These are phyloP conservation scores for Drosophila prostipennis DNA, from an alignment of 2,888 invertebrate genomes.

Conservation along the genomic window DNA sequence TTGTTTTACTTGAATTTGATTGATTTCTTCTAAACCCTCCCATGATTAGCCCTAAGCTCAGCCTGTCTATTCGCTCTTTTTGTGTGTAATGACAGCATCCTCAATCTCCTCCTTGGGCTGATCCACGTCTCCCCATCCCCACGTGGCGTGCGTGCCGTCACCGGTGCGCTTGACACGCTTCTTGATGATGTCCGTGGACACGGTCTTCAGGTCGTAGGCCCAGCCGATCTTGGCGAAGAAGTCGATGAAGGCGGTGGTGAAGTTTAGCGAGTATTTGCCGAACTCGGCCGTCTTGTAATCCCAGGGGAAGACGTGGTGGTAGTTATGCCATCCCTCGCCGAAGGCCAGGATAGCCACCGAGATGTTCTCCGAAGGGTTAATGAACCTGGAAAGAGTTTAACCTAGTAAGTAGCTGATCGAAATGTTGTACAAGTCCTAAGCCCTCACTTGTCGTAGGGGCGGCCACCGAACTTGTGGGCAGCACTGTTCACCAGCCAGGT, in stretches of 20 bases:
- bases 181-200: conserved; percentile 88
- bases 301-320: conserved; percentile 93
- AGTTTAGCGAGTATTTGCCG: conserved; percentile 89
- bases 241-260: conserved; percentile 91
- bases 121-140: conserved; percentile 93
- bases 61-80: conserved; percentile 85
- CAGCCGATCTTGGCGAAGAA: conserved; percentile 92
- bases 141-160: conserved; percentile 89
- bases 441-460: conserved; percentile 89
- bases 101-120: conserved; percentile 86
- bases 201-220: conserved; percentile 94
- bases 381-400: conserved; percentile 82
- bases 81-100: conserved; percentile 86
- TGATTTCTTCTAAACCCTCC: conserved; percentile 50
- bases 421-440: neutral
- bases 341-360: conserved; percentile 87
- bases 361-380: conserved; percentile 88
- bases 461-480: conserved; percentile 92
- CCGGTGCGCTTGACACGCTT: conserved; percentile 90
- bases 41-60: conserved; percentile 18
- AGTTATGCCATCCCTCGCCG: conserved; percentile 94
- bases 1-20: conserved; percentile 38
- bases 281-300: conserved; percentile 93
- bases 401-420: neutral
- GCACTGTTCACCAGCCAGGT: conserved; percentile 97